Base-by-base conservation (phyloP, 2,888 invertebrate species). In the Alentia gelatinosa region DNA sequence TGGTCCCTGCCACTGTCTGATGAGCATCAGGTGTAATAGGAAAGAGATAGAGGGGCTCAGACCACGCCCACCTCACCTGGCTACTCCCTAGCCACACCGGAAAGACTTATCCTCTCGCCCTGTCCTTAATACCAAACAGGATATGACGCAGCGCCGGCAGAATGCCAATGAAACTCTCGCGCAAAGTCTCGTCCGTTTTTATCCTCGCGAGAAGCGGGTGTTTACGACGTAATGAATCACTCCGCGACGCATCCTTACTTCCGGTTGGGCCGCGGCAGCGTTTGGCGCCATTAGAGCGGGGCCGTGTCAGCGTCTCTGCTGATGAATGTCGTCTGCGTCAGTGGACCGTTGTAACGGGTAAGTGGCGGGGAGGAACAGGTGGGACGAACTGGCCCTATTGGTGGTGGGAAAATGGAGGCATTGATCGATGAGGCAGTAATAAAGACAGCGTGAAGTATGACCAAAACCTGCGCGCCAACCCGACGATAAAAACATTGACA, bases 221-320 rank as follows among this genome's bases (percentile, higher is more conserved):
- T 79, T 79, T 79, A 79, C 79, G 79, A 79, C 39, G n/a, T 79
- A 39, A 79, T 79, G 79, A 79, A 79, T 79, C 79, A 79, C 79
- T 19, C 37, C 37, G 37, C 35, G 37, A n/a, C 35, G 39, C 79
- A 79, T 79, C 79, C 79, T 39, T 19, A 79, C 79, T 79, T 79
- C 79, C 79, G 79, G 37, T 79, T 79, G 37, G 37, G 39, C 37
- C 15, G 79, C 35, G 35, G 23, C 37, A 12, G 35, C 37, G 79
- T 79, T 79, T 79, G 37, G 79, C 39, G 79, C 79, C 79, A 79
- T 79, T 79, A 35, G 56, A n/a, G 47, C 23, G 56, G 56, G 56
- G n/a, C 5, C 19, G 56, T 56, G 56, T 56, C 56, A 56, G 56
- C 56, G 5, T 56, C 56, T 56, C 30, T 68, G 68, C 33, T 68